Evolutionary conservation across 2,113 vertebrate species (phyloP).

Genomic region (Chrysemys picta): DNA sequence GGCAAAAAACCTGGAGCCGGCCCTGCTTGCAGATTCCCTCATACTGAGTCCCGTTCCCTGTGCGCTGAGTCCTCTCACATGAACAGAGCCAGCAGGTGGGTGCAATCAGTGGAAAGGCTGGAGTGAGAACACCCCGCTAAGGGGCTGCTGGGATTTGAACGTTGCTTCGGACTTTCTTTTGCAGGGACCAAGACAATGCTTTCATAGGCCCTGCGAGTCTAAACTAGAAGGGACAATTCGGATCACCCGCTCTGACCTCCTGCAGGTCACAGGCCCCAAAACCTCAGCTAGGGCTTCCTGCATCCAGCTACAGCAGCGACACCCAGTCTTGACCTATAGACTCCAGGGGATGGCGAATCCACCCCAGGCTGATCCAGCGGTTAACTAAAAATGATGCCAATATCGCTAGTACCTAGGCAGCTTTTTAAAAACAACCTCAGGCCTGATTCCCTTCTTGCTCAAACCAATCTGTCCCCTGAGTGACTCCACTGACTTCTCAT

Average conservation of each 20-base stretch:
- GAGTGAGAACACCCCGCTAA: too few relatives aligned
- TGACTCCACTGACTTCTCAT: not conserved
- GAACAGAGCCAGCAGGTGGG: too few relatives aligned
- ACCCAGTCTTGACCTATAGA: rapidly evolving
- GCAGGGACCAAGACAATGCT: too few relatives aligned
- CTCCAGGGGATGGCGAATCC: not conserved
- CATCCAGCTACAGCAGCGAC: not conserved
- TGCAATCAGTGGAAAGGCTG: too few relatives aligned
- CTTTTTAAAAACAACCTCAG: not conserved
- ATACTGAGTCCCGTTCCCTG: too few relatives aligned
- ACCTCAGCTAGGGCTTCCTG: not conserved
- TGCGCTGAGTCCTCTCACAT: too few relatives aligned
- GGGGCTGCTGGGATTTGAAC: too few relatives aligned
- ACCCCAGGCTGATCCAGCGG: not conserved
- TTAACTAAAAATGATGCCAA: not conserved
- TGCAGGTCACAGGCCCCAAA: not conserved
- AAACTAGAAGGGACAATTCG: not conserved
- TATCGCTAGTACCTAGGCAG: not conserved
- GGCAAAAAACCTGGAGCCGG: too few relatives aligned
- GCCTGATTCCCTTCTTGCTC: not conserved
- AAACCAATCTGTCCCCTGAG: too few relatives aligned
- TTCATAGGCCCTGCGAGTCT: not conserved
- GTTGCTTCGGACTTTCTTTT: too few relatives aligned
- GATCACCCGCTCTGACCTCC: not conserved
- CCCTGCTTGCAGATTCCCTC: not conserved